phyloP scores from a whole-genome alignment of 2,888 invertebrate species.

The Chrysolina haemoptera region DNA sequence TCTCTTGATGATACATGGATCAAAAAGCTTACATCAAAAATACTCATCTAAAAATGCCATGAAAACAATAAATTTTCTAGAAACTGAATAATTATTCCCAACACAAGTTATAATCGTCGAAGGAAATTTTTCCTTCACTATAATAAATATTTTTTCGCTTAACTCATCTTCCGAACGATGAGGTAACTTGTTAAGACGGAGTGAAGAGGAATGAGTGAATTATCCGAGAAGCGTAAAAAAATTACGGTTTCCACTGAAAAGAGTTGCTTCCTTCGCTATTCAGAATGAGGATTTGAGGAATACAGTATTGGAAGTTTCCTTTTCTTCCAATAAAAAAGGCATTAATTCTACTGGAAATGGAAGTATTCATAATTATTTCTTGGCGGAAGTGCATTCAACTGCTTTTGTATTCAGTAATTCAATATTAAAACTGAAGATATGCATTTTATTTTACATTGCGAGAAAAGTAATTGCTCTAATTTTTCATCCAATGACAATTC shows the following conservation, averaged over 20 bases:
- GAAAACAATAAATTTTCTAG: no score
- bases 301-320: not conserved
- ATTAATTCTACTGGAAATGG: not conserved
- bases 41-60: no score
- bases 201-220: not conserved
- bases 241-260: not conserved
- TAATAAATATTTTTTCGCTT: not conserved
- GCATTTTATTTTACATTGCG: not conserved
- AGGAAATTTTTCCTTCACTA: no score
- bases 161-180: not conserved
- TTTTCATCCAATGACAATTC: not conserved
- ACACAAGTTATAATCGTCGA: no score
- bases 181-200: not conserved
- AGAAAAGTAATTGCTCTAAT: not conserved
- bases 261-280: constrained; percentile 4
- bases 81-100: no score
- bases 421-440: constrained; percentile 6
- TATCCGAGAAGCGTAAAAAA: not conserved
- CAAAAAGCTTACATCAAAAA: no score
- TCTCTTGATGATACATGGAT: no score
- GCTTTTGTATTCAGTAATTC: not conserved
- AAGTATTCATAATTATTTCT: constrained; percentile 14
- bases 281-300: not conserved
- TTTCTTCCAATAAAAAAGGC: not conserved
- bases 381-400: not conserved